These are phyloP conservation scores for Camponotus floridanus DNA, from an alignment of 1,140 invertebrate genomes.

Conservation along the genomic window DNA sequence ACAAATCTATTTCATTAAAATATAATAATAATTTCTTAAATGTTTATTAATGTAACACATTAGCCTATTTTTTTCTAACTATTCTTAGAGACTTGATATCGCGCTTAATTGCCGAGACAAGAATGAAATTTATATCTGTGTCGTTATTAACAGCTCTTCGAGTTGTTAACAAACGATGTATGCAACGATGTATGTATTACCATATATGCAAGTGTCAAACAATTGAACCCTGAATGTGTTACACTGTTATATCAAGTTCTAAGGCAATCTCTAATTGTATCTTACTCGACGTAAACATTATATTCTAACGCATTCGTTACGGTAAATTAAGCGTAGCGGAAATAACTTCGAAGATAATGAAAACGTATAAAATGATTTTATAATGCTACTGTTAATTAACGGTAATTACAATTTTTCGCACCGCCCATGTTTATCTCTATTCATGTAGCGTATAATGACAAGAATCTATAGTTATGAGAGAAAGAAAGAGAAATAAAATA, in stretches of 20 bases:
- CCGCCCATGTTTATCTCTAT: neutral
- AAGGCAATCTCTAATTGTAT: conserved; percentile 65
- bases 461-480: neutral
- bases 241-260: conserved; percentile 59
- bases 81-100: conserved; percentile 2
- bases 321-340: conserved; percentile 12
- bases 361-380: conserved; percentile 26
- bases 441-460: neutral
- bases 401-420: conserved; percentile 7
- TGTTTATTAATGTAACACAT: neutral
- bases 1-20: neutral
- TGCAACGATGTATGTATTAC: too few relatives aligned
- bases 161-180: conserved; percentile 11
- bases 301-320: conserved; percentile 25
- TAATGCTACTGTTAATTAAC: conserved; percentile 34
- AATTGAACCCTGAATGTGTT: conserved; percentile 69
- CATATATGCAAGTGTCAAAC: conserved; percentile 60
- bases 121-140: conserved; percentile 7
- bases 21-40: neutral
- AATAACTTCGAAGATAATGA: neutral
- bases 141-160: conserved; percentile 31
- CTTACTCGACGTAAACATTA: conserved; percentile 38
- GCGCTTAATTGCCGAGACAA: conserved; percentile 3
- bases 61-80: neutral
- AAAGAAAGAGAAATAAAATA: neutral